Evolutionary conservation across 92 coral and sea anemone species (phyloP), one percentile per base, ranked within the genome.

Genomic region (Porites evermanni): DNA sequence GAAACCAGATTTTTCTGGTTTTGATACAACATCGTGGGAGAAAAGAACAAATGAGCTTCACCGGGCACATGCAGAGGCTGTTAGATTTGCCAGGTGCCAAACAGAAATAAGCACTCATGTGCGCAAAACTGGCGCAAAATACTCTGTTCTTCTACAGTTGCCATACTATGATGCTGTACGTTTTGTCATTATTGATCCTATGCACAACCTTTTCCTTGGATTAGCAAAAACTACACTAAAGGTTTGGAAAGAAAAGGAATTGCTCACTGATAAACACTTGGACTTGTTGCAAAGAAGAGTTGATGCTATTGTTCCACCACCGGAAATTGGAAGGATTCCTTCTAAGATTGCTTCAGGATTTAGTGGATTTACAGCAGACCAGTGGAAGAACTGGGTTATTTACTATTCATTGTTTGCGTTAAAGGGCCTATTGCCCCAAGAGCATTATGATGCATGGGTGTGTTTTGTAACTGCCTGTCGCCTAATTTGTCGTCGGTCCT

Each of bases 321-420:
- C 93, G n/a, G 80, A 83, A 9, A 89, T 85, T 66, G 82, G 87
- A 2, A 50, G 87, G 72, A 60, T 89, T 64, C 84, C 93, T 18
- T 67, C 82, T 6, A 85, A 84, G 60, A 89, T 85, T 85, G 90
- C 89, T 21, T 89, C 93, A 21, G 79, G 72, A 61, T 89, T 89
- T 44, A 77, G 84, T 60, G 93, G 90, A 9, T 89, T 89, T 53
- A 85, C 93, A 29, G 90, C 90, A 32, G 93, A 89, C 68, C 90
- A 89, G 72, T 85, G 79, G 1, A 89, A 89, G 67, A 89, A 89
- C 72, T 89, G 93, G 90, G 83, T 59, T 53, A 23, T 85, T 16
- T 52, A 85, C 26, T 89, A 85, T 85, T 89, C 89, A n/a, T 19
- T 77, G 4, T 68, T 70, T 89, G 93, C 93, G 4, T 54, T 89